A percentile compares a stretch with the other conserved stretches of the same genome.
Conservation (phyloP, 2,113 vertebrate species). For the Rhynchomys soricoides region DNA sequence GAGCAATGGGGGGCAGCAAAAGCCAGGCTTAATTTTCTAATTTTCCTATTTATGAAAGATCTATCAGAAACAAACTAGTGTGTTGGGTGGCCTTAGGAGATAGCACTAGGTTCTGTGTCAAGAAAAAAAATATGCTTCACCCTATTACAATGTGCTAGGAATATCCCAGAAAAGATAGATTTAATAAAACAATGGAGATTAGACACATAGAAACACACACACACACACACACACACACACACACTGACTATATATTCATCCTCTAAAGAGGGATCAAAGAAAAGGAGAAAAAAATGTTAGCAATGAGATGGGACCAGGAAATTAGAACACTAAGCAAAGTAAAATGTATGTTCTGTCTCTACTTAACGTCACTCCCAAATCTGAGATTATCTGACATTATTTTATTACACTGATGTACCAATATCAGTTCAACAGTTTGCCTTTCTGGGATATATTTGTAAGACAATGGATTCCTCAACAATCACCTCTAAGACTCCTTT, state of each 20-base stretch:
- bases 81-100: slow-evolving; percentile 22
- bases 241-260: not conserved
- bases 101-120: slow-evolving; percentile 26
- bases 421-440: not conserved
- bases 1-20: slow-evolving; percentile 52
- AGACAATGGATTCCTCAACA: not conserved
- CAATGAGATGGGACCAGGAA: not conserved
- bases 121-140: slow-evolving; percentile 40
- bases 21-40: slow-evolving; percentile 55
- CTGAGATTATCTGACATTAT: not conserved
- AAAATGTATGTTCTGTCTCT: not conserved
- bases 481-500: not conserved
- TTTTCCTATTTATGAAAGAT: slow-evolving; percentile 53
- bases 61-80: slow-evolving; percentile 45
- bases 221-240: too few relatives aligned
- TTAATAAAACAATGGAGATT: not conserved
- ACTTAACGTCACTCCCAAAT: not conserved
- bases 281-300: not conserved
- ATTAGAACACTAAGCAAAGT: not conserved
- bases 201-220: not conserved
- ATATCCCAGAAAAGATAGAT: not conserved
- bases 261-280: not conserved
- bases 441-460: not conserved
- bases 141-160: not conserved
- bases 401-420: not conserved